Base-by-base conservation (phyloP, 2,113 vertebrate species). In the Ancistrus triradiatus region DNA sequence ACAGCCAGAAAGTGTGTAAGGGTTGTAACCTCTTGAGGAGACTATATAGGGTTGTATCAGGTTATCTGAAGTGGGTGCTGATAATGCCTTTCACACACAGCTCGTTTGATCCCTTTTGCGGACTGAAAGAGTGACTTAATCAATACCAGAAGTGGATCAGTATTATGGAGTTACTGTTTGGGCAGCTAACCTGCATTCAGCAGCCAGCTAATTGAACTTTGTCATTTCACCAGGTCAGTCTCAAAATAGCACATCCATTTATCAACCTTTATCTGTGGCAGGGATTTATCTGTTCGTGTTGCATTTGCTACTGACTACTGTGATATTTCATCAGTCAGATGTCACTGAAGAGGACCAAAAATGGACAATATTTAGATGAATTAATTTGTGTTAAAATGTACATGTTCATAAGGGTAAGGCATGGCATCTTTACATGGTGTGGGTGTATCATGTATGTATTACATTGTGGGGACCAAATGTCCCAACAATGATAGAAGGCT, bases 61-160 rank as follows among this genome's bases (percentile, higher is more conserved):
- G 85, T 86, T 83, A 86, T 86, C 83, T 83, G 80, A 81, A 85
- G 83, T 83, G 81, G 74, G 79, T 42, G 63, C 76, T 84, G 84
- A 84, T 86, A 87, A 89, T 88, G 86, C 81, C 85, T 86, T 84
- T 87, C 74, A 86, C 84, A 83, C 82, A 75, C 81, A 81, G 77
- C 79, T 77, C 67, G 73, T 85, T 85, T 86, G 81, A 84, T 84
- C 77, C 63, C 72, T 78, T 79, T 81, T 76, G 63, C 63, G 48
- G 7, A 56, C 59, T 76, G 75, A 76, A 57, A 74, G 75, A 71
- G 56, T 75, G 78, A 70, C 79, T 60, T 80, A 79, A 88, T 89
- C 88, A 86, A 88, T 88, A 85, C 65, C 19, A 38, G n/a, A 74
- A 85, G 80, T 63, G 70, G 77, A 84, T 83, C 81, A 74, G 78